Evolutionary conservation across 1,140 invertebrate genomes (phyloP).

Genomic region (Sitodiplosis mosellana): DNA sequence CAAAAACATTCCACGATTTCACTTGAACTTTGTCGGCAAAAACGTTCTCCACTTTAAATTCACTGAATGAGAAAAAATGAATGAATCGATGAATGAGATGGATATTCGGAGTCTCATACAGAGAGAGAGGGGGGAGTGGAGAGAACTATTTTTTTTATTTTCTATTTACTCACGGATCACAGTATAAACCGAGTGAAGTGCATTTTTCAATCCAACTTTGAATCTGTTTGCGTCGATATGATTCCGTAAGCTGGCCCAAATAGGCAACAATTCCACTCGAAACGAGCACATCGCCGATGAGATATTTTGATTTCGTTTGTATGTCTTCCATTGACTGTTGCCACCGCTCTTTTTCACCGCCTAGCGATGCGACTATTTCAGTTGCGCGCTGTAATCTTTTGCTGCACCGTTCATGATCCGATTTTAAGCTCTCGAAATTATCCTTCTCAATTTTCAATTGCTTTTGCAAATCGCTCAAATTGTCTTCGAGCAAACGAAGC

Average conservation of each 20-base stretch:
- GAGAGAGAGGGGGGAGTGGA: too few relatives aligned
- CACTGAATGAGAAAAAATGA: background rate
- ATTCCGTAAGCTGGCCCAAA: conserved; percentile 73
- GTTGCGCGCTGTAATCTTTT: conserved; percentile 82
- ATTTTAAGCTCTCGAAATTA: conserved; percentile 30
- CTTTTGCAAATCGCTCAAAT: conserved; percentile 48
- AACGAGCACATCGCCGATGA: conserved; percentile 62
- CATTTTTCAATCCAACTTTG: conserved; percentile 52
- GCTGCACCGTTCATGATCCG: conserved; percentile 71
- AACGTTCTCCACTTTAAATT: conserved; percentile 54
- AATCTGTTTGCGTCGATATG: conserved; percentile 41
- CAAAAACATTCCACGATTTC: conserved; percentile 79
- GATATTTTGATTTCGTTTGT: too few relatives aligned
- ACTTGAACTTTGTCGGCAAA: conserved; percentile 77
- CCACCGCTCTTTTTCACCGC: conserved; percentile 70
- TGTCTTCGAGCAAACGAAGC: conserved; percentile 43
- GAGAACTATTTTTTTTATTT: background rate
- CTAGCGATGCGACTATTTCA: conserved; percentile 74
- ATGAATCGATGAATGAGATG: background rate
- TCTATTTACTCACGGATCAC: conserved; percentile 29
- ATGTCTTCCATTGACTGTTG: too few relatives aligned
- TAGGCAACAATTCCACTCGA: conserved; percentile 80
- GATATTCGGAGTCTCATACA: too few relatives aligned
- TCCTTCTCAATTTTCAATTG: conserved; percentile 37
- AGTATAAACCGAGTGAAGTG: conserved; percentile 47